Conservation (phyloP, 2,797 vertebrate species). For the Phataginus tricuspis region DNA sequence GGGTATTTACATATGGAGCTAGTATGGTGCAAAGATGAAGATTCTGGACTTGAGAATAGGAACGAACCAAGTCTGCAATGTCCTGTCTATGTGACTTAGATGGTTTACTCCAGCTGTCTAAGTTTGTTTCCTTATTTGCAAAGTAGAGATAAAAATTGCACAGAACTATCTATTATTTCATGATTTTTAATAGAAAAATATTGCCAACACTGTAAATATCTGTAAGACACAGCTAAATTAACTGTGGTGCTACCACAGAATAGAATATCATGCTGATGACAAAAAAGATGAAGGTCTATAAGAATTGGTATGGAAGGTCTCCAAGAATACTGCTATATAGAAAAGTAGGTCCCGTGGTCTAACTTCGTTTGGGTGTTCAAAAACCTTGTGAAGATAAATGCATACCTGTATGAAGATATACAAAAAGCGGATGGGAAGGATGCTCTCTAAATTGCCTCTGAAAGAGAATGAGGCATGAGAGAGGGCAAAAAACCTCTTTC, state of each 20-base stretch:
- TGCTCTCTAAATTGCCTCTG: not conserved
- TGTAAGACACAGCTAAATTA: not conserved
- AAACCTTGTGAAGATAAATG: not conserved
- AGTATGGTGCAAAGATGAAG: not conserved
- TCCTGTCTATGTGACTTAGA: not conserved
- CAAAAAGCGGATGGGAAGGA: not conserved
- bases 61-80: not conserved
- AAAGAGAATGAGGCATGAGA: not conserved
- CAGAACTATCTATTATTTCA: not conserved
- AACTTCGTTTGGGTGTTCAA: not conserved
- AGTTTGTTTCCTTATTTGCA: not conserved
- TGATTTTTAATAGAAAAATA: constrained; percentile 15
- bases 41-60: not conserved
- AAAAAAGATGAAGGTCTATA: not conserved
- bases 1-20: not conserved
- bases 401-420: not conserved
- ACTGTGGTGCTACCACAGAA: not conserved
- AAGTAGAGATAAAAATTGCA: constrained; percentile 23
- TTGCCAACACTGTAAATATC: not conserved
- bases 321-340: not conserved
- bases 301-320: not conserved
- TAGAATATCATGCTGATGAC: not conserved
- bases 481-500: not conserved
- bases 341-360: not conserved
- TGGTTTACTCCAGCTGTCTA: not conserved